Evolutionary conservation across 1,140 invertebrate genomes (phyloP), one percentile per base, ranked within the genome.

Genomic region (Calycopis cecrops): DNA sequence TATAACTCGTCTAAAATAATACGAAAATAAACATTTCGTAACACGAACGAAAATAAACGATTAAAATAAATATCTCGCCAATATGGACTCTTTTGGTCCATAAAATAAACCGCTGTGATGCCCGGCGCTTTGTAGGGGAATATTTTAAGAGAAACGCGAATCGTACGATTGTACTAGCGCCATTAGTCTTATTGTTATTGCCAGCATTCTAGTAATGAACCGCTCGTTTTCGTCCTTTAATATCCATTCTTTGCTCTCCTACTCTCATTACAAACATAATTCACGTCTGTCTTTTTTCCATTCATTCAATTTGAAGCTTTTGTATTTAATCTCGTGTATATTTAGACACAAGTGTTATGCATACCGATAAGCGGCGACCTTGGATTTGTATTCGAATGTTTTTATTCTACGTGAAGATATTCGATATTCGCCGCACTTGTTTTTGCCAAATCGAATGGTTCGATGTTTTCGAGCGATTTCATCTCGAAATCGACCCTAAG

Each of bases 101-200:
- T 63, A 60, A 53, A 59, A 47, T 56, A 62, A 54, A 28, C 47
- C 52, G 44, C 65, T 59, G 63, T 58, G 60, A 70, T 70, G 64
- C 63, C 58, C 67, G 55, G 68, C 59, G 63, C 64, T 79, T 81
- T 77, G 75, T 76, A 63, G 50, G 65, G 58, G 66, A 73, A 72
- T 64, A 68, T 75, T 77, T 77, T 76, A 72, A 67, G 64, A 65
- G 67, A 76, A 72, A 63, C 66, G 71, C 69, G 74, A 76, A 71
- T 76, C 69, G 70, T 73, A 70, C 62, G 71, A 79, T 81, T 72
- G 76, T 70, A 55, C 55, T 63, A 69, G 67, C 66, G 63, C 77
- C 82, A 85, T 88, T 88, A 87, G 78, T 74, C 74, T 80, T 87
- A 88, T 88, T 88, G 85, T 88, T 88, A 88, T 88, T 83, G 76